Base-by-base conservation (phyloP, 2,113 vertebrate species). In the Gambusia affinis region DNA sequence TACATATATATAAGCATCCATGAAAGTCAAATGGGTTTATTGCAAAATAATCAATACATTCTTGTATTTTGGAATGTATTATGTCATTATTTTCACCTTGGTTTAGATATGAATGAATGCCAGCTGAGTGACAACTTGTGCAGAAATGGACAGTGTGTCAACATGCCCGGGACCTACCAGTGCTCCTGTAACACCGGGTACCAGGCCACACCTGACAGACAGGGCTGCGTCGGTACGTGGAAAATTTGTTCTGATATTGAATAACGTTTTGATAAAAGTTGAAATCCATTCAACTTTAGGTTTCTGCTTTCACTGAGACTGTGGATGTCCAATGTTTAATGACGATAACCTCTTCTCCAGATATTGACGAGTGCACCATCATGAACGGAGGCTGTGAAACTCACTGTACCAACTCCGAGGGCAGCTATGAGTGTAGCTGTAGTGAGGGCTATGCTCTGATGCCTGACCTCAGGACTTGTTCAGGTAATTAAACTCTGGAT, bases 381-480 rank as follows among this genome's bases (percentile, higher is more conserved):
- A 95, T 93, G 95, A 98, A 97, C 1, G 96, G 97, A 0, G 96
- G 97, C 70, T 99, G 98, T 29, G 97, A 96, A 42, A 94, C 94
- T 0, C 96, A 95, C 88, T 99, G 97, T 31, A 92, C 96, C 78
- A 98, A 98, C 93, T 97, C 96, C 0, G 95, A 99, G 85, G 97
- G 97, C 66, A 97, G 96, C 93, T 98, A 96, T 2, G 95, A 94
- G 77, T 99, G 97, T 88, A 95, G 96, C 94, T 99, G 97, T 19
- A 94, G 95, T 0, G 96, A 95, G 3, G 96, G 98, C 47, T 98
- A 97, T 0, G 95, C 94, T 0, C 90, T 97, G 28, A 96, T 97
- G 97, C 96, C 96, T 0, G 95, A 98, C 80, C 95, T 96, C 86
- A 93, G 96, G 67, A 96, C 95, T 0, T 98, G 97, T 29, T 85